Evolutionary conservation across 1,140 invertebrate species (phyloP).

Genomic region (Epicauta chinensis): DNA sequence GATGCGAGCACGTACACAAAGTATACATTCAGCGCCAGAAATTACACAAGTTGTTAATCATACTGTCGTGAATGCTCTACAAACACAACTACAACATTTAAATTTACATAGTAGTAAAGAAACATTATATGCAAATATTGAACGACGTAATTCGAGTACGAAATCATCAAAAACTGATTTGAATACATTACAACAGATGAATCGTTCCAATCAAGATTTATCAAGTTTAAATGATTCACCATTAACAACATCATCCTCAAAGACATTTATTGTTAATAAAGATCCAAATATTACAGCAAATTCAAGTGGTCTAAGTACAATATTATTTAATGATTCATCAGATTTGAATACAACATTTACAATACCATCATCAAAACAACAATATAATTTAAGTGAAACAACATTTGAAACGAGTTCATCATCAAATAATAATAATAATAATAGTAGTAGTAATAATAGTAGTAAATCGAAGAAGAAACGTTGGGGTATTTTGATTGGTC

Average conservation of each 20-base stretch:
- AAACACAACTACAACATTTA: constrained; percentile 28
- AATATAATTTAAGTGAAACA: constrained; percentile 13
- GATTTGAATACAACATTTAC: constrained; percentile 8
- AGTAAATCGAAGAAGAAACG: constrained; percentile 56
- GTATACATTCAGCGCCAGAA: constrained; percentile 60
- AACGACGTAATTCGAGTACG: constrained; percentile 18
- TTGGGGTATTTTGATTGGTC: constrained; percentile 55
- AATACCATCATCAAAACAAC: constrained; percentile 12
- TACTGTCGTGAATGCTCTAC: constrained; percentile 32
- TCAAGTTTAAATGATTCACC: constrained; percentile 17
- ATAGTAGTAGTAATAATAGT: no score
- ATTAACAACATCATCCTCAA: constrained; percentile 19
- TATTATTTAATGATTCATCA: constrained; percentile 16
- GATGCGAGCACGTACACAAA: constrained; percentile 55
- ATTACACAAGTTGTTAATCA: constrained; percentile 41
- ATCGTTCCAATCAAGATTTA: constrained; percentile 25
- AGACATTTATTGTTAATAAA: constrained; percentile 30
- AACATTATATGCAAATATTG: constrained; percentile 36
- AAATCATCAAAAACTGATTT: constrained; percentile 29
- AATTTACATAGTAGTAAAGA: constrained; percentile 27
- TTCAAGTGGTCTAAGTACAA: constrained; percentile 5
- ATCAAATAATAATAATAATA: constrained; percentile 21
- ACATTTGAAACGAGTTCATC: constrained; percentile 32
- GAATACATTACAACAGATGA: constrained; percentile 13
- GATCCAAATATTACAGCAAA: constrained; percentile 5